A percentile compares a stretch with the other conserved stretches of the same genome.
Evolutionary conservation across 2,113 vertebrate genomes (phyloP).

Genomic region (Marmota monax): DNA sequence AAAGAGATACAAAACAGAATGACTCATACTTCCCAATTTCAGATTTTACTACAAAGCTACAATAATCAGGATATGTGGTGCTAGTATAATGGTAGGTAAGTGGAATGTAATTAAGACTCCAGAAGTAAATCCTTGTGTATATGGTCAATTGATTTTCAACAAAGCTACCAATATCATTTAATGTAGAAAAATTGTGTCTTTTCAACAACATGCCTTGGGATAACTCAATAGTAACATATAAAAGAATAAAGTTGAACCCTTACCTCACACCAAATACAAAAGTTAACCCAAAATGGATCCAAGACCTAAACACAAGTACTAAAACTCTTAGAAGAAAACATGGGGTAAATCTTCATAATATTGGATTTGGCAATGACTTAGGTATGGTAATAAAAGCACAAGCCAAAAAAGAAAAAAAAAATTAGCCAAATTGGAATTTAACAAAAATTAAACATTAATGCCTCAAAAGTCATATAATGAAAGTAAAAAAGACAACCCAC

Average conservation of each 20-base stretch:
- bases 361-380: not conserved
- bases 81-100: not conserved
- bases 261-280: not conserved
- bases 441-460: not conserved
- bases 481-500: not conserved
- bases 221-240: not conserved
- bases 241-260: not conserved
- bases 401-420: not conserved
- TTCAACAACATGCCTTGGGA: not conserved
- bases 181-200: not conserved
- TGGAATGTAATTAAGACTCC: not conserved
- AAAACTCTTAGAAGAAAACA: not conserved
- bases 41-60: not conserved
- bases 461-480: not conserved
- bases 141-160: not conserved
- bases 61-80: not conserved
- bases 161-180: not conserved
- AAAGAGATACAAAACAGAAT: not conserved
- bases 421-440: not conserved
- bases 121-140: not conserved
- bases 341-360: not conserved
- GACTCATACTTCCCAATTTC: not conserved
- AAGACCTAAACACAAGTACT: not conserved
- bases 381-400: not conserved
- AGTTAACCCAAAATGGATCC: not conserved